Evolutionary conservation across 2,888 invertebrate species (phyloP), one percentile per base, ranked within the genome.

Genomic region (Thecophora atra): DNA sequence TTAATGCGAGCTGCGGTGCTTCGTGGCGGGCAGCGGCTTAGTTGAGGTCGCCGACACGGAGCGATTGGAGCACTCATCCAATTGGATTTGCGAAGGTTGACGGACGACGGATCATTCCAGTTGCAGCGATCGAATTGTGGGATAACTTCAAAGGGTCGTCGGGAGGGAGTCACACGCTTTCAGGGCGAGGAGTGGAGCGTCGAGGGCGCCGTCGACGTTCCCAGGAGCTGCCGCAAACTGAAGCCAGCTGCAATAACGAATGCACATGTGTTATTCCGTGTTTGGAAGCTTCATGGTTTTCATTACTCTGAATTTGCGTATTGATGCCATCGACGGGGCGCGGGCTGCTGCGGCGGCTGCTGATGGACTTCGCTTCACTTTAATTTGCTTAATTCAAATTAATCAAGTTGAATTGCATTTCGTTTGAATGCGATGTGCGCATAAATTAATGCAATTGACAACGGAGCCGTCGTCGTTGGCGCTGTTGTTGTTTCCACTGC

Each of bases 341-440:
- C 42, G n/a, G 7, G 54, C 42, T 28, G 56, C 30, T 68, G 67
- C 51, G 26, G 62, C 13, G 17, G 70, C 52, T 30, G 78, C 75
- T 81, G 81, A 82, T 82, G 81, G 80, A 81, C 81, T 81, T 81
- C 80, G 81, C 83, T 82, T 82, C 82, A 77, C 80, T 84, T 84
- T 84, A 84, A 84, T 84, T 84, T 81, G 78, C 83, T 84, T 84
- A 84, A 84, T 84, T 84, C 84, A 84, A 84, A 84, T 84, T 84
- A 84, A 84, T 84, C 82, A 84, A 84, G 82, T 79, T 80, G 80
- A 80, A 83, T 83, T 81, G 79, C 78, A 83, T 80, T 81, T 79
- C 71, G 74, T 75, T 75, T 76, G 74, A 70, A 72, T 73, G 73
- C 73, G 51, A 70, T 70, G 70, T 52, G 70, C 62, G 70, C 70